These are phyloP conservation scores for Bos javanicus DNA, from an alignment of 2,113 vertebrate genomes.

Conservation along the genomic window DNA sequence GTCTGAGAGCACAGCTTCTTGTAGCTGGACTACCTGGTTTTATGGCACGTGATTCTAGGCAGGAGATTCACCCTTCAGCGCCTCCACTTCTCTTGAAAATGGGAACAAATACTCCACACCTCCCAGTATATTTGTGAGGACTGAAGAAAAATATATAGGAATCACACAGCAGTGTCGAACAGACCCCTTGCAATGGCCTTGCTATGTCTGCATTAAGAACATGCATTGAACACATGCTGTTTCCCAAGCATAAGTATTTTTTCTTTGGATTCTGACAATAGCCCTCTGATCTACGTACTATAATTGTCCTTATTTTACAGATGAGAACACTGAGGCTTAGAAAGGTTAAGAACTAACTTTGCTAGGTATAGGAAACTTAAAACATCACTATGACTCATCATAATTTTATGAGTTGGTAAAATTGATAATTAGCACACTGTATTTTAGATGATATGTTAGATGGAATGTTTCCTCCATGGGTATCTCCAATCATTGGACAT, in stretches of 20 bases:
- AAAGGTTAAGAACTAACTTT: background rate
- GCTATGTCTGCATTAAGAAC: background rate
- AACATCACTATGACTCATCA: background rate
- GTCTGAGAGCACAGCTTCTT: background rate
- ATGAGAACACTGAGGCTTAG: background rate
- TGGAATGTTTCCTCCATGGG: background rate
- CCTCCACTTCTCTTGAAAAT: background rate
- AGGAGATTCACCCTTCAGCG: background rate
- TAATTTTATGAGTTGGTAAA: constrained; percentile 7
- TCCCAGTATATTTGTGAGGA: background rate
- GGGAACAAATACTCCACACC: background rate
- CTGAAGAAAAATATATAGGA: background rate
- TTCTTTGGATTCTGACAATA: background rate
- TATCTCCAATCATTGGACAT: background rate
- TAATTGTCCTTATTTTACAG: background rate
- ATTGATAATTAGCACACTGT: constrained; percentile 18
- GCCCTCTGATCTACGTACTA: background rate
- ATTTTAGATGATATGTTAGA: background rate
- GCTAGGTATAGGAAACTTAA: background rate
- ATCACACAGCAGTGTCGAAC: background rate
- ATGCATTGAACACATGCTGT: rapidly evolving
- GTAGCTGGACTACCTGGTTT: background rate
- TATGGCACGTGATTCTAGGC: background rate
- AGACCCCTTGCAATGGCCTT: background rate
- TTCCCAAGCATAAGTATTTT: background rate